These are phyloP conservation scores for Alligator sinensis DNA, from an alignment of 2,113 vertebrate genomes.

Conservation along the genomic window DNA sequence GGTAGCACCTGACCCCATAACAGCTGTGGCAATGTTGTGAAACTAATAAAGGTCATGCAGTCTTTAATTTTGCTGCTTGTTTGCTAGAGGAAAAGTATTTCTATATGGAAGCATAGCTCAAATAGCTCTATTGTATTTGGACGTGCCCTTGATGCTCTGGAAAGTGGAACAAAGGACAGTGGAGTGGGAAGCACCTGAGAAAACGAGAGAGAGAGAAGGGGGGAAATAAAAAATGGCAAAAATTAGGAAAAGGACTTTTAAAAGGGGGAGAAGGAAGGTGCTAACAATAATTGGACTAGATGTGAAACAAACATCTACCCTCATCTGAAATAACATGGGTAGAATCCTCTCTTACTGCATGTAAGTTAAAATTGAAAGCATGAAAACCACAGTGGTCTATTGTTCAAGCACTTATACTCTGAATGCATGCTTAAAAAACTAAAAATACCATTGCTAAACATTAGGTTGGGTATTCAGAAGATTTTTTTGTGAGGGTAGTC, in stretches of 20 bases:
- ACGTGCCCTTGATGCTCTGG: not conserved
- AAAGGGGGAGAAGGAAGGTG: not conserved
- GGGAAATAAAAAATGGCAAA: not conserved
- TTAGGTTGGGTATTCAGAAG: not conserved
- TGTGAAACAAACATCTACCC: not conserved
- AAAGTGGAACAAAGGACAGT: not conserved
- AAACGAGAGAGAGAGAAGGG: not conserved
- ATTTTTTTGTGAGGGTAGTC: too few species aligned
- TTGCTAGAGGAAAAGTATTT: not conserved
- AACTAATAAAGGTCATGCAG: not conserved
- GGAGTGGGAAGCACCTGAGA: not conserved
- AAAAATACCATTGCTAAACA: not conserved
- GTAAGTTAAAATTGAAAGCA: not conserved
- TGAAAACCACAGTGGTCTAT: not conserved
- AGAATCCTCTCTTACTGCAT: not conserved
- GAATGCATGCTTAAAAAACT: not conserved
- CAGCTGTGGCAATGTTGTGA: not conserved
- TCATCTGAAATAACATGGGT: not conserved
- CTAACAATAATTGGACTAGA: not conserved
- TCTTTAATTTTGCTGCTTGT: not conserved
- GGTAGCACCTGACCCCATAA: rapidly evolving
- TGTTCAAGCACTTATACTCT: not conserved
- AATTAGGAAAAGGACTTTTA: not conserved
- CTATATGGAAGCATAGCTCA: not conserved
- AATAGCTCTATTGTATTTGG: not conserved